Evolutionary conservation across 2,113 vertebrate species (phyloP), one percentile per base, ranked within the genome.

Genomic region (Chaenocephalus aceratus): DNA sequence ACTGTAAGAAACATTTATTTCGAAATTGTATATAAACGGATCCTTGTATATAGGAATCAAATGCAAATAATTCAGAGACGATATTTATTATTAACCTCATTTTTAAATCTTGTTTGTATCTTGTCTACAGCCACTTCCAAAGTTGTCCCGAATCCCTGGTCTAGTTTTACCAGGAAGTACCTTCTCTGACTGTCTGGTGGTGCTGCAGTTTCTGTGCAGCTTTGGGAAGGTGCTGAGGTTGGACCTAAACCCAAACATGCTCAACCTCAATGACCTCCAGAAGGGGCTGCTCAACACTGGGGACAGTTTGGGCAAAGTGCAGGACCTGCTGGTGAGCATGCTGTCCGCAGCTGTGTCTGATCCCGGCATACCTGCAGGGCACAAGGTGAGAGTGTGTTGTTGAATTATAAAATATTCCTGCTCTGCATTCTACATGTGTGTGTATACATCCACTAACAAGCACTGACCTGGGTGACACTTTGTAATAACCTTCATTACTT

Each of bases 181-280:
- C 0, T 97, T 99, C 92, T 97, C 97, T 0, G 95, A 99, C 84
- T 98, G 97, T 84, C 96, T 99, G 64, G 97, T 98, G 97, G 95
- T 97, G 77, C 91, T 98, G 78, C 97, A 99, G 92, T 99, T 99
- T 92, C 94, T 99, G 73, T 93, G 91, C 67, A 98, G 96, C 93
- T 99, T 99, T 45, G 97, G 97, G 82, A 97, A 97, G 92, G 97
- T 98, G 80, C 95, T 99, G 79, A 95, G 95, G 86, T 96, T 98
- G 83, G 96, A 97, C 84, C 89, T 95, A 61, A 95, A 93, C 66
- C 79, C 93, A 75, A 94, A 96, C 83, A 93, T 96, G 78, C 96
- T 97, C 53, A 95, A 92, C 70, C 90, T 99, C 72, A 95, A 93
- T 49, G 87, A 95, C 81, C 95, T 99, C 89, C 97, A 99, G 59